These are phyloP conservation scores for Coleophora flavipennella DNA, from an alignment of 2,888 invertebrate genomes.

Conservation along the genomic window DNA sequence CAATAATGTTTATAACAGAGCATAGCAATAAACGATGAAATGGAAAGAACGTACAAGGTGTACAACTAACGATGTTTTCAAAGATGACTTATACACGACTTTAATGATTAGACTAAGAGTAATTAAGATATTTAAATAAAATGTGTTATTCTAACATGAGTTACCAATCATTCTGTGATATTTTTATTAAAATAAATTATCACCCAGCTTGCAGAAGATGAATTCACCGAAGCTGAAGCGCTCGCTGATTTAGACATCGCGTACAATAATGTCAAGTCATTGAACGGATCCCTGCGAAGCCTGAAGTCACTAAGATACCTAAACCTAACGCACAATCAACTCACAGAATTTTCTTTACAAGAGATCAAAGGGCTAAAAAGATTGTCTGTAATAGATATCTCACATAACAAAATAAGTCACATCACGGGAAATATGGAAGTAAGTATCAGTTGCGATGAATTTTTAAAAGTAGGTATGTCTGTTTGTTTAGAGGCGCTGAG, in stretches of 20 bases:
- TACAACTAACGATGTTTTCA: no score
- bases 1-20: no score
- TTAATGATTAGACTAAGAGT: no score
- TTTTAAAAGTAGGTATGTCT: neutral
- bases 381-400: conserved; percentile 82
- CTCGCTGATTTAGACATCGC: conserved; percentile 81
- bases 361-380: conserved; percentile 82
- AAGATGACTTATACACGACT: no score
- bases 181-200: neutral
- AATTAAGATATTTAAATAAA: neutral
- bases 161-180: neutral
- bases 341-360: conserved; percentile 84
- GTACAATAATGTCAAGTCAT: conserved; percentile 78
- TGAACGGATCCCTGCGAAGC: conserved; percentile 82
- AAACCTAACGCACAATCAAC: conserved; percentile 82
- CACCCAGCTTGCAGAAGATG: conserved; percentile 78
- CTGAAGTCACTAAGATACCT: conserved; percentile 77
- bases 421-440: conserved; percentile 78
- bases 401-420: conserved; percentile 80
- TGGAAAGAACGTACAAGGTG: no score
- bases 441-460: conserved; percentile 25
- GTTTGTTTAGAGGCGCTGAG: no score
- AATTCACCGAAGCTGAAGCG: conserved; percentile 80
- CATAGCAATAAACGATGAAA: no score
- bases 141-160: neutral